A percentile compares a stretch with the other conserved stretches of the same genome.
Conservation (phyloP, 2,113 vertebrate species). For the Mandrillus leucophaeus region DNA sequence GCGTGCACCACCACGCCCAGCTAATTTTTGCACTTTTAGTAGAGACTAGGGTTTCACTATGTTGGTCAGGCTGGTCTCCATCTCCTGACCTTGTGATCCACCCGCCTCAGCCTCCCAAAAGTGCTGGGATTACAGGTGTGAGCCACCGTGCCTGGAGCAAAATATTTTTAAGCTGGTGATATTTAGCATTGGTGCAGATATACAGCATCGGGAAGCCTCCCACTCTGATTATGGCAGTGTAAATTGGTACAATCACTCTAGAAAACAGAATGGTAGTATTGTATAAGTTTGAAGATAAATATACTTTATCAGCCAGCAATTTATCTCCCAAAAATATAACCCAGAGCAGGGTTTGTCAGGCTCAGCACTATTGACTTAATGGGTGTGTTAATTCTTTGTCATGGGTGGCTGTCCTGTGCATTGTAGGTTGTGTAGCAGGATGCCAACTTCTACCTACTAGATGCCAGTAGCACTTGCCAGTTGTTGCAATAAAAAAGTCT, state of each 20-base stretch:
- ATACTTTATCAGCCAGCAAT: background rate
- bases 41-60: too few species aligned
- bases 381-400: background rate
- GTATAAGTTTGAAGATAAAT: background rate
- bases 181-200: background rate
- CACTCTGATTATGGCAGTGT: background rate
- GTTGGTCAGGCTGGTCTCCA: too few species aligned
- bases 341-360: background rate
- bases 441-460: background rate
- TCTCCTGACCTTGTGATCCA: too few species aligned
- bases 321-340: background rate
- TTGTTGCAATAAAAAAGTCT: background rate
- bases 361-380: background rate
- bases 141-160: too few species aligned
- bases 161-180: background rate
- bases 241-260: background rate
- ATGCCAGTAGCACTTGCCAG: background rate
- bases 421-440: background rate
- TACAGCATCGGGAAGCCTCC: background rate
- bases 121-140: too few species aligned
- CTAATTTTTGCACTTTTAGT: too few species aligned
- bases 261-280: background rate
- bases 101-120: too few species aligned
- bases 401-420: background rate
- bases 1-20: accelerated